Conservation (phyloP, 2,797 vertebrate genomes). For the Melanogrammus aeglefinus region DNA sequence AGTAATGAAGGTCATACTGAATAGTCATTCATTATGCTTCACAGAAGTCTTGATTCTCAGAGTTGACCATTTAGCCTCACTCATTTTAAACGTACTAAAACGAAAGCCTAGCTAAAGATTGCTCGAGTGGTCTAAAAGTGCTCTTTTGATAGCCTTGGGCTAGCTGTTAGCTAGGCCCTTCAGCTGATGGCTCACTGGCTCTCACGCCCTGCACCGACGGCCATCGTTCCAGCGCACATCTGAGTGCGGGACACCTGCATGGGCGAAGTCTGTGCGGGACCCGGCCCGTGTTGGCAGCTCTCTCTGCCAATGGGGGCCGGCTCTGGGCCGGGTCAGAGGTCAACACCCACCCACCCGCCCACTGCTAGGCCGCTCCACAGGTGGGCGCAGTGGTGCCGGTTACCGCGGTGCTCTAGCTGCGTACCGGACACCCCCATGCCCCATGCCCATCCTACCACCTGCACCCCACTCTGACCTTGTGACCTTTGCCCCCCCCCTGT, state of each 20-base stretch:
- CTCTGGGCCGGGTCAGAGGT: slow-evolving; percentile 50
- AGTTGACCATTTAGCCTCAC: not conserved
- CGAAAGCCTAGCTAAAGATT: too few relatives aligned
- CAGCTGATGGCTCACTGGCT: not conserved
- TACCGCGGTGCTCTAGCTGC: slow-evolving; percentile 16
- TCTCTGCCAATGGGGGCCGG: slow-evolving; percentile 22
- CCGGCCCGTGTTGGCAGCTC: slow-evolving; percentile 31
- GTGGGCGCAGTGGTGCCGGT: slow-evolving; percentile 25
- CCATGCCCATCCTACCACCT: not conserved
- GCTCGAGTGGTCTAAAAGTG: not conserved
- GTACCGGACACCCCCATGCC: slow-evolving; percentile 32
- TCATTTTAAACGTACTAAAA: too few relatives aligned
- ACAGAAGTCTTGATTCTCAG: not conserved
- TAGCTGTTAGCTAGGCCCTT: not conserved
- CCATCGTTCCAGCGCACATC: slow-evolving; percentile 7
- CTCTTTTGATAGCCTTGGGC: not conserved
- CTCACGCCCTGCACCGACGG: not conserved
- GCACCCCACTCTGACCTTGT: slow-evolving; percentile 28
- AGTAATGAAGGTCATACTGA: not conserved
- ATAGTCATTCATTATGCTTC: not conserved
- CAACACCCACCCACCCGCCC: slow-evolving; percentile 26
- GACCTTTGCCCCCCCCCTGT: slow-evolving; percentile 50
- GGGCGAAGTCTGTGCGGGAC: slow-evolving; percentile 23
- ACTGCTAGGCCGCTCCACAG: slow-evolving; percentile 40
- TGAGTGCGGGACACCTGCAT: slow-evolving; percentile 33